A percentile compares a stretch with the other conserved stretches of the same genome.
These are phyloP conservation scores for Campaea margaritaria DNA, from an alignment of 2,888 invertebrate genomes.

Conservation along the genomic window DNA sequence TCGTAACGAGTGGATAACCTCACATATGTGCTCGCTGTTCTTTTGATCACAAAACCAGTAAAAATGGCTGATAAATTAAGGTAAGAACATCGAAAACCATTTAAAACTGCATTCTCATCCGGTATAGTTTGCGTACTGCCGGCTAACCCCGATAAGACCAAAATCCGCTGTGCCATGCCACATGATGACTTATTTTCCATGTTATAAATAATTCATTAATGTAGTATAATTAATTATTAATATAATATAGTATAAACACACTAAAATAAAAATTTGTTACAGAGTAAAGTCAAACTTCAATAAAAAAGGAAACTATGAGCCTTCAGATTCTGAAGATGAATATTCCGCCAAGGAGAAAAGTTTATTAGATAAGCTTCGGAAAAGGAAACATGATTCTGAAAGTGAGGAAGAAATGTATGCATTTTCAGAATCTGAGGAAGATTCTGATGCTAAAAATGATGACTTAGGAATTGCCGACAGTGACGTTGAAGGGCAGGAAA, in stretches of 20 bases:
- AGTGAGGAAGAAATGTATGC: conserved; percentile 88
- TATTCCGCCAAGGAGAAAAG: conserved; percentile 88
- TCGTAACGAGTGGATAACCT: conserved; percentile 43
- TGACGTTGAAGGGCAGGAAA: conserved; percentile 91
- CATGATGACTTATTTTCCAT: no score
- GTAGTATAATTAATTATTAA: no score
- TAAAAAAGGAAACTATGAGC: conserved; percentile 85
- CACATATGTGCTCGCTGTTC: conserved; percentile 20
- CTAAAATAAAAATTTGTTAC: conserved; percentile 47
- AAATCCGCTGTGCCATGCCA: background rate
- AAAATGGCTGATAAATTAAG: conserved; percentile 63
- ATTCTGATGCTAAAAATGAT: conserved; percentile 75
- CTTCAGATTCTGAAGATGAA: conserved; percentile 90
- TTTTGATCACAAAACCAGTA: conserved; percentile 27
- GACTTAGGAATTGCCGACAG: conserved; percentile 86
- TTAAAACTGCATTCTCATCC: background rate
- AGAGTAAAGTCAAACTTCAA: conserved; percentile 74
- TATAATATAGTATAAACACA: background rate
- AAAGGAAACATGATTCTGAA: conserved; percentile 81
- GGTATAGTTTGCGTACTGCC: no score
- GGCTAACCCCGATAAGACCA: no score
- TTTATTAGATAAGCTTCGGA: conserved; percentile 86
- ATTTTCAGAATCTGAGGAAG: conserved; percentile 82
- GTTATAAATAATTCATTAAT: no score
- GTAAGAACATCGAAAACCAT: conserved; percentile 47